Base-by-base conservation (phyloP, 2,113 vertebrate genomes). In the Myotis brandtii region DNA sequence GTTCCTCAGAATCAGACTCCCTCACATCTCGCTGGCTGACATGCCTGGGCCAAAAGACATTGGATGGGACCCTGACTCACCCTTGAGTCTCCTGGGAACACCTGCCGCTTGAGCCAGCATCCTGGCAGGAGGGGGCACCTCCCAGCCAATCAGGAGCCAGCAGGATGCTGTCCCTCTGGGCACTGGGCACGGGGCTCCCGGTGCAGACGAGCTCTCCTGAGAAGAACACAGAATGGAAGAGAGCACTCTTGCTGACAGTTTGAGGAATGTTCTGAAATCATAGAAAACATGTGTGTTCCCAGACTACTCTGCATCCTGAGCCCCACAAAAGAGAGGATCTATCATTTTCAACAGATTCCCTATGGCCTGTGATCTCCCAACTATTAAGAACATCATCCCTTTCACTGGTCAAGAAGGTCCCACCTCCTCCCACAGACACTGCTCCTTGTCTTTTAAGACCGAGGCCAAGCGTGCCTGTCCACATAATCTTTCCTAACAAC, bases 231-330 rank as follows among this genome's bases (percentile, higher is more conserved):
- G 13, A 62, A 17, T 6, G 18, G 34, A 37, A 59, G 10, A 64
- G 30, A 64, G 17, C 0, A 0, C 18, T 34, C 59, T 69, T 21
- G 17, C 72, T 14, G 40, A 70, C 20, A 18, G 20, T 6, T 37
- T 21, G 21, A 54, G 73, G 70, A 6, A 73, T 3, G 6, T 3
- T n/a, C 16, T n/a, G 66, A 52, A 56, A 25, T 9, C 16, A 1
- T 6, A 72, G 23, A 3, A 20, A 13, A 18, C 37, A 3, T 17
- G 5, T 5, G 32, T 4, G 27, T 30, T 27, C n/a, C 0, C 0
- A 37, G 66, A 13, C 16, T 11, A 23, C 6, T 6, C 20, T 14
- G 48, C 34, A 6, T 40, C 66, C 27, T 1, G 2, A 18, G 52
- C 10, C 32, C 59, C 0, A 0, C 10, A 13, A 50, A 14, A 62